Evolutionary conservation across 2,888 invertebrate species (phyloP), one percentile per base, ranked within the genome.

Genomic region (Chrysolina oricalcia): DNA sequence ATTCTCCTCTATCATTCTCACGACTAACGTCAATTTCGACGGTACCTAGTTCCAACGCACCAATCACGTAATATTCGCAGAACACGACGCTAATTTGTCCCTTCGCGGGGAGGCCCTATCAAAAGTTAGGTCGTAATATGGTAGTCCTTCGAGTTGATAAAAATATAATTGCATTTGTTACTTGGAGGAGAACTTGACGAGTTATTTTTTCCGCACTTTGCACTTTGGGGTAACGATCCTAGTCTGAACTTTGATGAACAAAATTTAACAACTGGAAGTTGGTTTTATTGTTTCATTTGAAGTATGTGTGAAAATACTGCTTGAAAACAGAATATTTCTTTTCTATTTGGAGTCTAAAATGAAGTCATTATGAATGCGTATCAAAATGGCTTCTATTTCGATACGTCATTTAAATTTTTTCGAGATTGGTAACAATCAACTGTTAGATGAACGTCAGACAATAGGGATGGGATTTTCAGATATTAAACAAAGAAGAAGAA

Each of bases 11-110:
- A 19, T 5, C 21, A 21, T 56, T 13, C 56, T 19, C 21, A 56
- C 11, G 23, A 56, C 19, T 13, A 13, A 21, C 56, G 13, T 41
- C 43, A 43, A 65, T 40, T 62, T 19, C 43, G 43, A 17, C 40
- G 19, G 19, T 64, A 21, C 41, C n/a, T 64, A 21, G 43, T 53
- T 56, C 73, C 69, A 65, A 53, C 70, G 70, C 74, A 66, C 74
- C 74, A 74, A 74, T 74, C 74, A 70, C 70, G 56, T 27, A 70
- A 69, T 48, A 21, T 70, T 40, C 74, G 21, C 59, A 70, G 46
- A 46, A 43, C 46, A 65, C 64, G 65, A 46, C 69, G 64, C 59
- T 66, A 70, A 74, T 65, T 74, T 65, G 63, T 59, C 65, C 74
- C 64, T 74, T 64, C 56, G 43, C 23, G 6, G 5, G n/a, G 21